Base-by-base conservation (phyloP, 2,888 invertebrate genomes). In the Gastracanthus pulcherrimus region DNA sequence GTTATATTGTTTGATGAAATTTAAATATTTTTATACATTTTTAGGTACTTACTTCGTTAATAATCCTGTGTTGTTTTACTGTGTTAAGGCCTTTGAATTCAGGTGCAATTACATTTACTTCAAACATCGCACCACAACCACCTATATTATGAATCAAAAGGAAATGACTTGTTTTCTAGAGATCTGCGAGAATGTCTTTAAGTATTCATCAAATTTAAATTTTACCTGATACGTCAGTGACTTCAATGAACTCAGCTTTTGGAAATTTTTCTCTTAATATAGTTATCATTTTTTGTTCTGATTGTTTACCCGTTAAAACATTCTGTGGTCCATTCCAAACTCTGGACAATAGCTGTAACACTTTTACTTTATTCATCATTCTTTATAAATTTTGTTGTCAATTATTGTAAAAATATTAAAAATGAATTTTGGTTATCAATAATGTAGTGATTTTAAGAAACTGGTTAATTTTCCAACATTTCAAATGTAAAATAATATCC, bases 61-160 rank as follows among this genome's bases (percentile, higher is more conserved):
- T 95, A 38, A 95, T 90, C 84, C 94, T 93, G 89, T 96, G 96
- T 88, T 96, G 96, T 88, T 96, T 96, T 0, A 96, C 94, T 77
- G 94, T 93, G 31, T 94, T 94, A 45, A 96, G 88, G 16, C 95
- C 96, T 88, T 93, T 92, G 87, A 96, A 96, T 86, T 96, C 96
- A 38, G 92, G 92, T 1, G 95, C 94, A 91, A 95, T 94, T 13
- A 96, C 93, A 87, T 93, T 91, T 51, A 95, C 94, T 92, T 96
- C 95, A 91, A 94, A 96, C 96, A 96, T 96, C 19, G 96, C 96
- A 1, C 96, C 96, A 89, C 97, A 96, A 69, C 96, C 95, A 79
- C 96, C 97, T 94, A 29, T 6, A 78, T 38, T 16, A 64, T 7
- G 3, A 26, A n/a, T 38, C n/a, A n/a, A n/a, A n/a, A n/a, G n/a